These are phyloP conservation scores for Cladorhizidae sp. DNA, from an alignment of 37 sponge, comb jelly and placozoan genomes.

Conservation along the genomic window DNA sequence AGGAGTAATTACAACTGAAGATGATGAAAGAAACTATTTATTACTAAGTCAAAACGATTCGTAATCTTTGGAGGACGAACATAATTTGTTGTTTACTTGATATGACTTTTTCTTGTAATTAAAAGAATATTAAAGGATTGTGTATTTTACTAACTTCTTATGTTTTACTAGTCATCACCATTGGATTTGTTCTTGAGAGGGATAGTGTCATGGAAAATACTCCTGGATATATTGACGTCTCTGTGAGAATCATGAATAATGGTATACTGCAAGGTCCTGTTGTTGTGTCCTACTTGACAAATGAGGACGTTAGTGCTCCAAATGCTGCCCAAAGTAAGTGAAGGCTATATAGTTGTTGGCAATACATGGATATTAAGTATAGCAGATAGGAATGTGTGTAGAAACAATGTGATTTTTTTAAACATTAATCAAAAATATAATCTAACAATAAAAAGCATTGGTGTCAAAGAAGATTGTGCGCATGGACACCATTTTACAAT, in stretches of 20 bases:
- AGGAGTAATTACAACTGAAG: not conserved
- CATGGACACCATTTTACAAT: too few relatives aligned
- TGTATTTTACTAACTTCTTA: not conserved
- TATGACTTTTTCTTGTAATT: not conserved
- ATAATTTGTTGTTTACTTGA: too few relatives aligned
- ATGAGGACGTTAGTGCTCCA: too few relatives aligned
- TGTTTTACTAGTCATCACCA: not conserved
- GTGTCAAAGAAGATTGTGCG: too few relatives aligned
- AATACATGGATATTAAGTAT: too few relatives aligned
- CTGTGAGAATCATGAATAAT: not conserved
- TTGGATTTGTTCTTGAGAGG: not conserved
- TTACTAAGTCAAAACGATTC: too few relatives aligned
- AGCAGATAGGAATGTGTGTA: too few relatives aligned
- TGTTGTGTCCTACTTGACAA: not conserved
- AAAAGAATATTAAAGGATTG: not conserved
- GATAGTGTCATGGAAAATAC: not conserved
- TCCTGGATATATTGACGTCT: not conserved
- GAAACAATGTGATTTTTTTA: too few relatives aligned
- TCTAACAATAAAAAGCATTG: too few relatives aligned
- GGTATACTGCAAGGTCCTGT: not conserved
- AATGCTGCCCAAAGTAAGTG: slow-evolving; percentile 3
- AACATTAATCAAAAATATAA: too few relatives aligned
- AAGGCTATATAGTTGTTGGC: too few relatives aligned
- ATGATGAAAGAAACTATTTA: slow-evolving; percentile 2
- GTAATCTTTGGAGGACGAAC: too few relatives aligned